Conservation (phyloP, 2,797 vertebrate genomes). For the Coccyzus lansbergi region DNA sequence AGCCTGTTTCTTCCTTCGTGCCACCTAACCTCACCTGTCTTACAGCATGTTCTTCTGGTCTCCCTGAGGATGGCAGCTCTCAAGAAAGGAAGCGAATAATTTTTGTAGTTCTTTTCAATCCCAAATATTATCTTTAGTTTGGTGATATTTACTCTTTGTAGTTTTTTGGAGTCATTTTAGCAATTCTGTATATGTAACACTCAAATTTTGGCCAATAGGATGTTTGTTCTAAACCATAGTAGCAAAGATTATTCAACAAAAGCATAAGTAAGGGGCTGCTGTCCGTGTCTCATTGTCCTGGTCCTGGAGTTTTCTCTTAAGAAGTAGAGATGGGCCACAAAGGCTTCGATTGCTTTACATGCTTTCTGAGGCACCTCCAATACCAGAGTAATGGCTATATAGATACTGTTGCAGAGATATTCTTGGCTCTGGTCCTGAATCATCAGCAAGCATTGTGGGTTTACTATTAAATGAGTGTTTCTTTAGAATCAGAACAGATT, state of each 20-base stretch:
- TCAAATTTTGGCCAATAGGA: not conserved
- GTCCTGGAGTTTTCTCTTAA: not conserved
- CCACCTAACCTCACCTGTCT: not conserved
- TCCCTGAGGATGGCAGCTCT: not conserved
- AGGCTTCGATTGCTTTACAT: not conserved
- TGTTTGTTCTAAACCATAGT: not conserved
- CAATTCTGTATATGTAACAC: not conserved
- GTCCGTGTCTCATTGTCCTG: not conserved
- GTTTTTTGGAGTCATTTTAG: not conserved
- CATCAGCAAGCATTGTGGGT: constrained; percentile 32
- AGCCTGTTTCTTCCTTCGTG: not conserved
- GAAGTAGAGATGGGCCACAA: not conserved
- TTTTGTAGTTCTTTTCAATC: not conserved
- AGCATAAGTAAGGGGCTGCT: not conserved
- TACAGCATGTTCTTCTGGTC: not conserved
- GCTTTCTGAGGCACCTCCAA: constrained; percentile 18
- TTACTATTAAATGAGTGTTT: constrained; percentile 62
- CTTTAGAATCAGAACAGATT: constrained; percentile 65
- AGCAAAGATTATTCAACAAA: not conserved
- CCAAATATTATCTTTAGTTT: not conserved
- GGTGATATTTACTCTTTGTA: not conserved
- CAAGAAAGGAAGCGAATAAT: not conserved
- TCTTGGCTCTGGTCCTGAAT: constrained; percentile 66
- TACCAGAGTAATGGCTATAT: constrained; percentile 27
- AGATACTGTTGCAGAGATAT: constrained; percentile 51